phyloP scores from a whole-genome alignment of 1,140 invertebrate genomes.

The Lepidurus couesii region DNA sequence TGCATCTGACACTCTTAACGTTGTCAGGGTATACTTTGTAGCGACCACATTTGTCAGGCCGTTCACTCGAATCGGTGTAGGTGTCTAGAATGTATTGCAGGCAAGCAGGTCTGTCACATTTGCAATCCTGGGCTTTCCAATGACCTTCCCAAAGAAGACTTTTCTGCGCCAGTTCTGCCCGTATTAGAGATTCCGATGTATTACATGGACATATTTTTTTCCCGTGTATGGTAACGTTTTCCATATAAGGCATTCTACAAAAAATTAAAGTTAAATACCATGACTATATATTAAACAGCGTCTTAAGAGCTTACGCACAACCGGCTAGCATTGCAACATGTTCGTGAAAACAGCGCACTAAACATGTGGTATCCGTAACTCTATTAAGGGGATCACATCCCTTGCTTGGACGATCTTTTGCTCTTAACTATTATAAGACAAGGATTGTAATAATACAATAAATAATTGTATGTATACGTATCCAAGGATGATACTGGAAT shows the following conservation, averaged over 20 bases:
- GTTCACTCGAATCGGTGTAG: slow-evolving; percentile 24
- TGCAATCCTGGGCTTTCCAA: slow-evolving; percentile 27
- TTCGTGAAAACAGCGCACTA: slow-evolving; percentile 27
- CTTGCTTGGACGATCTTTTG: slow-evolving; percentile 8
- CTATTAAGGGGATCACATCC: not conserved
- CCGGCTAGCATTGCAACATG: slow-evolving; percentile 25
- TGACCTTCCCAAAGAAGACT: slow-evolving; percentile 32
- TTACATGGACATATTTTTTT: not conserved
- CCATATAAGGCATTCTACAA: slow-evolving; percentile 30
- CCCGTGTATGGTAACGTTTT: slow-evolving; percentile 4
- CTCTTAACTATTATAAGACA: not conserved
- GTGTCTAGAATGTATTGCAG: slow-evolving; percentile 29
- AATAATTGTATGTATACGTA: not conserved
- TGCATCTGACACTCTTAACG: not conserved
- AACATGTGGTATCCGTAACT: slow-evolving; percentile 26
- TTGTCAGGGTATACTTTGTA: slow-evolving; percentile 28
- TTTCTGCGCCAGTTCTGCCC: slow-evolving; percentile 28
- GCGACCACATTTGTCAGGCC: slow-evolving; percentile 27
- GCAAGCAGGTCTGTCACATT: slow-evolving; percentile 24
- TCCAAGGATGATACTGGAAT: too few relatives aligned
- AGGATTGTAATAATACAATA: not conserved
- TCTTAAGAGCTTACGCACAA: slow-evolving; percentile 16
- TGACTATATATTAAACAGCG: not conserved
- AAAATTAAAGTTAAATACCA: not conserved
- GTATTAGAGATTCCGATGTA: slow-evolving; percentile 14